phyloP scores from a whole-genome alignment of 2,797 vertebrate genomes.

The Knipowitschia caucasica region DNA sequence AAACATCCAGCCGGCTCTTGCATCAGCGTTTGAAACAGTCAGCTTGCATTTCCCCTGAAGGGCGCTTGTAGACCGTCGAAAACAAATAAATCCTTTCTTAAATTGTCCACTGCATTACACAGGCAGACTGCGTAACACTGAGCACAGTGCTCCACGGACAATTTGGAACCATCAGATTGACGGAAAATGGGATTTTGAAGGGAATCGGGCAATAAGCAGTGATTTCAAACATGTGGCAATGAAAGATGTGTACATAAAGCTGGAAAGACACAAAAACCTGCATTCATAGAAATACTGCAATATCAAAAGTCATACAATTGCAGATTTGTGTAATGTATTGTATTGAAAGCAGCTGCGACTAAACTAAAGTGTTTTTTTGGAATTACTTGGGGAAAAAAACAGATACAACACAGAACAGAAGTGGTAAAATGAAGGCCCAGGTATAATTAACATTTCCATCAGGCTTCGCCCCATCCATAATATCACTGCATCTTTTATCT shows the following conservation, averaged over 20 bases:
- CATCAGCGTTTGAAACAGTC: conserved; percentile 3
- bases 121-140: neutral
- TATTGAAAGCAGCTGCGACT: neutral
- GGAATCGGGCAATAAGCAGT: neutral
- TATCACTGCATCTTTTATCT: no score
- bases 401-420: neutral
- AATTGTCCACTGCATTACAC: neutral
- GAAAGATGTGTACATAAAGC: neutral
- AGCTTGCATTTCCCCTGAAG: neutral
- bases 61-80: neutral
- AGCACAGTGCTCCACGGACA: neutral
- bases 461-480: no score
- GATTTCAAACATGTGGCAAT: neutral
- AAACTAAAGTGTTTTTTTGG: neutral
- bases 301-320: neutral
- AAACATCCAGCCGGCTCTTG: neutral
- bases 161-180: neutral
- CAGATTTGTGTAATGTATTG: neutral
- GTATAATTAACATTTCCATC: no score
- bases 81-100: conserved; percentile 4
- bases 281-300: neutral
- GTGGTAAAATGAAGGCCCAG: no score
- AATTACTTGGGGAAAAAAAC: neutral
- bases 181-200: neutral
- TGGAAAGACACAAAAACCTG: neutral